Percentiles rank a stretch among this genome's conserved stretches.
phyloP scores from a whole-genome alignment of 2,888 invertebrate species.

The Theretra japonica region DNA sequence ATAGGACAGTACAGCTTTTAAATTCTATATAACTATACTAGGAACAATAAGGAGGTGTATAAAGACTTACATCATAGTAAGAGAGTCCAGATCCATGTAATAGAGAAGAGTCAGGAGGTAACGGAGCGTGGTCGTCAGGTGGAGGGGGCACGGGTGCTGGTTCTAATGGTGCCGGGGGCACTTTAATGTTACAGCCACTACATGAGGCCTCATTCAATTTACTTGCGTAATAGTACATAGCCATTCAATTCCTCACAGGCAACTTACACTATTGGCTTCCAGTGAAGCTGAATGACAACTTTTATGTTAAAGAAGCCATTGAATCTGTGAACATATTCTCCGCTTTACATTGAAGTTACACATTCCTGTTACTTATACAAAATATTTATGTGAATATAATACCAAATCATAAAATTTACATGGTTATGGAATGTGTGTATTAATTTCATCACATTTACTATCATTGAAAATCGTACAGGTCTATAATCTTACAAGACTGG shows the following conservation, averaged over 20 bases:
- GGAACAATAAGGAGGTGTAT: background rate
- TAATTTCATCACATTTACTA: no score
- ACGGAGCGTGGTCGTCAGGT: conserved; percentile 66
- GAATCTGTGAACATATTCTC: conserved; percentile 48
- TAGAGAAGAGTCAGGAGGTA: conserved; percentile 66
- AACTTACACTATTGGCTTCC: conserved; percentile 54
- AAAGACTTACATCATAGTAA: conserved; percentile 75
- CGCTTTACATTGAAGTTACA: background rate
- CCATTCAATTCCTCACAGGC: conserved; percentile 77
- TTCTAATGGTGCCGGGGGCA: conserved; percentile 69
- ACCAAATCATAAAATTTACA: no score
- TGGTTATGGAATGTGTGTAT: no score
- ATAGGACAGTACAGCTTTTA: background rate
- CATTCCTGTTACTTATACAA: background rate
- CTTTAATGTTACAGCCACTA: conserved; percentile 82
- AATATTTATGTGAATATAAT: background rate
- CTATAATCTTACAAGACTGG: no score
- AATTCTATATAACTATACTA: background rate
- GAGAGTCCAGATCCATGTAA: conserved; percentile 74
- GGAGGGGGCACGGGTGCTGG: conserved; percentile 67
- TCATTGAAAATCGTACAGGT: no score
- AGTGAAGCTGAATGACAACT: conserved; percentile 49
- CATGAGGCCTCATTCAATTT: conserved; percentile 87
- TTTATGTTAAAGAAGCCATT: conserved; percentile 61
- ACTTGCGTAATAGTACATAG: conserved; percentile 90